Evolutionary conservation across 2,113 vertebrate species (phyloP), one percentile per base, ranked within the genome.

Genomic region (Pterocles burchelli): DNA sequence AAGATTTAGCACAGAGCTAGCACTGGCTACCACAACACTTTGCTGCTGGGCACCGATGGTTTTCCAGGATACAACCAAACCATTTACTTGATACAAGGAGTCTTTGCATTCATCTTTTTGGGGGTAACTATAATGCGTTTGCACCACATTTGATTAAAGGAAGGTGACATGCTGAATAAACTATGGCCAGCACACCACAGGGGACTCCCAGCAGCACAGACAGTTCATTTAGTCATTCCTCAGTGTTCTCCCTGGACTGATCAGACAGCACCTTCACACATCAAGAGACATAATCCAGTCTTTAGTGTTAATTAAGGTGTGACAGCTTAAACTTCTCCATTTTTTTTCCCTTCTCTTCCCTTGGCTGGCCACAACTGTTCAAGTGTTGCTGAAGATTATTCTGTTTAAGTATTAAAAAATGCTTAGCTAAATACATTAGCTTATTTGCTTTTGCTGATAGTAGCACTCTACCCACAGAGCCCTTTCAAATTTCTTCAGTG

Each of bases 371-470:
- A 84, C 80, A 87, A 89, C 88, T 87, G 88, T 85, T 90, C 59
- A 58, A 61, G 72, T 87, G 57, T 76, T 93, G 95, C 92, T 96
- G 86, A 93, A 86, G 48, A 89, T 96, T 95, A 93, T 95, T 95
- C 93, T 96, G 85, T 89, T 95, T 93, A 97, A 97, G 95, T 83
- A 96, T 90, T 95, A 91, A 94, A 96, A 97, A 97, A 95, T 90
- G 95, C 97, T 97, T 95, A 97, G 92, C 95, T 96, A 97, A 97
- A 97, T 97, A 95, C 31, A 36, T 90, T 52, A 65, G 91, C 92
- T 96, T 97, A 97, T 98, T 98, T 97, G 94, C 95, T 98, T 98
- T 97, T 97, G 96, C 97, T 97, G 98, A 98, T 98, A 98, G 97
- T 93, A 96, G 97, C 97, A 89, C 93, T 97, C 95, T 96, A 95